Evolutionary conservation across 2,888 invertebrate species (phyloP).

Genomic region (Tipula lateralis): DNA sequence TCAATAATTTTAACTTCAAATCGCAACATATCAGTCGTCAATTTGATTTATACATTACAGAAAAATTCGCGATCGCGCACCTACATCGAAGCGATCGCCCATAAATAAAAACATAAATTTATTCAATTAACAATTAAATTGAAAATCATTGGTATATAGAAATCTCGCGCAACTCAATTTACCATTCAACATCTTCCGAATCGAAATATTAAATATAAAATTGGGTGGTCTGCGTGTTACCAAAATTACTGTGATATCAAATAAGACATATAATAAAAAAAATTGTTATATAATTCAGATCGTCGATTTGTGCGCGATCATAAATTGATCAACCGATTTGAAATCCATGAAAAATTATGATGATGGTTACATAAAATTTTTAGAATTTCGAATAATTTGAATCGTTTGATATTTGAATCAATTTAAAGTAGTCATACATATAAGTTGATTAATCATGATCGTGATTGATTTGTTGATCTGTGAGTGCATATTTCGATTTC

Average conservation of each 20-base stretch:
- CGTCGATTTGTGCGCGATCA: not conserved
- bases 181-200: constrained; percentile 11
- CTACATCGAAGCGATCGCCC: not conserved
- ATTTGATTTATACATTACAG: no score
- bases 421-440: not conserved
- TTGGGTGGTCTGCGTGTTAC: not conserved
- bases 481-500: not conserved
- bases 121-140: not conserved
- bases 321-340: not conserved
- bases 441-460: not conserved
- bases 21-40: no score
- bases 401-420: not conserved
- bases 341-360: constrained; percentile 19
- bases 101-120: not conserved
- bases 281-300: not conserved
- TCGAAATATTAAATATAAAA: not conserved
- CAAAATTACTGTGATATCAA: not conserved
- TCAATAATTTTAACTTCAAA: no score
- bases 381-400: not conserved
- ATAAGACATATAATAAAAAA: not conserved
- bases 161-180: not conserved
- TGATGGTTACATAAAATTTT: not conserved
- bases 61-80: not conserved
- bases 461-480: constrained; percentile 11
- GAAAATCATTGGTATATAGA: not conserved